phyloP scores from a whole-genome alignment of 2,113 vertebrate genomes.

The Albula glossodonta region DNA sequence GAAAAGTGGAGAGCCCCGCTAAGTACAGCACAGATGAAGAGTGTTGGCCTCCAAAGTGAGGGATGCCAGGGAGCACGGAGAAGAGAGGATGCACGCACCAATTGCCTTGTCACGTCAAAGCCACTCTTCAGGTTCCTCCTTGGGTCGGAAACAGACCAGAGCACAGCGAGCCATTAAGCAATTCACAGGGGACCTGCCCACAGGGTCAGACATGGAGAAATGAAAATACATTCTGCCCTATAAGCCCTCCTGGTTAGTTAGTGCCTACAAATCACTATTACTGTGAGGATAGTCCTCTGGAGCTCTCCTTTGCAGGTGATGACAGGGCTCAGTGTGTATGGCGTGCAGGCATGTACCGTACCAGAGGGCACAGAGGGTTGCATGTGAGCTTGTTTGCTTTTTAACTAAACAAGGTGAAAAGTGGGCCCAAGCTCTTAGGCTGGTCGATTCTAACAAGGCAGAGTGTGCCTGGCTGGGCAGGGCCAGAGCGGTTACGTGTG shows the following conservation, averaged over 20 bases:
- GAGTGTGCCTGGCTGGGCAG: background rate
- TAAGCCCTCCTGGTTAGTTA: too few species aligned
- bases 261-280: background rate
- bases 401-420: background rate
- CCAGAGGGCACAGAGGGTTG: too few species aligned
- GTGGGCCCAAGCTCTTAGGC: background rate
- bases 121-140: background rate
- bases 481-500: background rate
- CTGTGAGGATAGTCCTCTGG: background rate
- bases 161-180: background rate
- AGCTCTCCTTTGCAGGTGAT: conserved; percentile 18
- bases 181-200: background rate
- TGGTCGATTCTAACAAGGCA: background rate
- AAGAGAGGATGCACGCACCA: background rate
- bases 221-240: too few species aligned
- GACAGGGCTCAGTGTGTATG: background rate
- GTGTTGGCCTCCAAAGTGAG: background rate
- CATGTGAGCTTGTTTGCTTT: background rate
- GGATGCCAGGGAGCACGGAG: background rate
- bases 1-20: background rate
- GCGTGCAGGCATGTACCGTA: background rate
- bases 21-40: background rate
- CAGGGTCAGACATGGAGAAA: background rate
- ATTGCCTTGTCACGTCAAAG: background rate
- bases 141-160: background rate